Evolutionary conservation across 2,797 vertebrate genomes (phyloP), one percentile per base, ranked within the genome.

Genomic region (Esox lucius): DNA sequence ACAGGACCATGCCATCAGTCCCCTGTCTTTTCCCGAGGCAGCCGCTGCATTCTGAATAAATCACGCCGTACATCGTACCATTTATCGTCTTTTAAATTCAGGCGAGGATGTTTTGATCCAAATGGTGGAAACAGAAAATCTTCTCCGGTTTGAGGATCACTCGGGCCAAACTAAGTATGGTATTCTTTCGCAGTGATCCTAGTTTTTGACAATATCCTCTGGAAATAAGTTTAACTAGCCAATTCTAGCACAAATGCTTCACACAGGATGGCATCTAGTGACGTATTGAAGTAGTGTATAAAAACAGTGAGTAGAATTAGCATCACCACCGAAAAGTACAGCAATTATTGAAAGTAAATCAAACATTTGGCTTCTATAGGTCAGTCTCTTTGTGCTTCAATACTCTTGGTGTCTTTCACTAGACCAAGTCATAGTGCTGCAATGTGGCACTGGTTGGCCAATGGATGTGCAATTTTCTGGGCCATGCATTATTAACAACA

Each of bases 141-240:
- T 24, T 46, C 33, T 71, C 73, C 28, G 67, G 77, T 75, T 53
- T 16, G 51, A 75, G 75, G 33, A 1, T 26, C 75, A 75, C 33
- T 75, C 68, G 35, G 74, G 77, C 74, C 78, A 78, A 80, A 81
- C 76, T 71, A 75, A 82, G 74, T 31, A n/a, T 67, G 51, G 62
- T 72, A 28, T 76, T 68, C 73, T 16, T 22, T 64, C 22, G 5
- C n/a, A 66, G 35, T 17, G 22, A 68, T 59, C 64, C 35, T 49
- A 42, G 22, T 61, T 22, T 46, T 70, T 56, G 28, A 71, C 71
- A 71, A 31, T 3, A 39, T 5, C 35, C 35, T 39, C 35, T 15
- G 71, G 35, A 48, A 62, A 46, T 31, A 15, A 26, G 17, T 39
- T 39, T 39, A 1, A 3, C 7, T 13, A 42, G 66, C 53, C n/a